These are phyloP conservation scores for Acanthornis magna DNA, from an alignment of 2,797 vertebrate genomes.

Conservation along the genomic window DNA sequence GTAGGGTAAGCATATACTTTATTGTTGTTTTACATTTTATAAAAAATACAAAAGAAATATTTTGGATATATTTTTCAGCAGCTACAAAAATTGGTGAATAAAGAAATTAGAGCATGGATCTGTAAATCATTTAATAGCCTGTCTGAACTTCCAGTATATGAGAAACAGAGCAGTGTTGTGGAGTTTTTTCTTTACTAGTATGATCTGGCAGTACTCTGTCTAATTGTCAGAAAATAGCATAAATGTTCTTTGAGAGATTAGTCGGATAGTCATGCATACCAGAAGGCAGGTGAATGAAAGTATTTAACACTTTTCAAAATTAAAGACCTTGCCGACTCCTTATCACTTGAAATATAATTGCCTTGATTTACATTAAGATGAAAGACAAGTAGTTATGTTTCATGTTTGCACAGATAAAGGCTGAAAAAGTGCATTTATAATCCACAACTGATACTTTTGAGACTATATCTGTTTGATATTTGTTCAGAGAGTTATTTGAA, in stretches of 20 bases:
- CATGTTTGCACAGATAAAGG: not conserved
- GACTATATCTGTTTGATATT: not conserved
- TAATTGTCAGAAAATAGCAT: constrained; percentile 11
- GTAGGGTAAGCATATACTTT: not conserved
- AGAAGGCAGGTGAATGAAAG: not conserved
- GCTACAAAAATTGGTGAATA: not conserved
- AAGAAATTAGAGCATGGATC: not conserved
- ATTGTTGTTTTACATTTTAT: not conserved
- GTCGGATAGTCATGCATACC: not conserved
- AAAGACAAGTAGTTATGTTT: not conserved
- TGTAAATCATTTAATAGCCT: not conserved
- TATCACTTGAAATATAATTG: not conserved
- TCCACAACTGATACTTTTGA: not conserved
- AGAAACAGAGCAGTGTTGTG: not conserved
- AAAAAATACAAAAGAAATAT: not conserved
- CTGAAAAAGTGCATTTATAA: not conserved
- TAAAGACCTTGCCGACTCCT: not conserved
- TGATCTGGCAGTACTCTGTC: not conserved
- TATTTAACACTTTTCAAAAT: constrained; percentile 1
- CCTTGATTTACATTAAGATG: not conserved
- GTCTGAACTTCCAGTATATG: not conserved
- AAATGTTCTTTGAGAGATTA: constrained; percentile 36
- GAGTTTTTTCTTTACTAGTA: not conserved
- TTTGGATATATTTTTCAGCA: not conserved
- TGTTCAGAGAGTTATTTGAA: not conserved